These are phyloP conservation scores for Okapia johnstoni DNA, from an alignment of 2,113 vertebrate species.

Conservation along the genomic window DNA sequence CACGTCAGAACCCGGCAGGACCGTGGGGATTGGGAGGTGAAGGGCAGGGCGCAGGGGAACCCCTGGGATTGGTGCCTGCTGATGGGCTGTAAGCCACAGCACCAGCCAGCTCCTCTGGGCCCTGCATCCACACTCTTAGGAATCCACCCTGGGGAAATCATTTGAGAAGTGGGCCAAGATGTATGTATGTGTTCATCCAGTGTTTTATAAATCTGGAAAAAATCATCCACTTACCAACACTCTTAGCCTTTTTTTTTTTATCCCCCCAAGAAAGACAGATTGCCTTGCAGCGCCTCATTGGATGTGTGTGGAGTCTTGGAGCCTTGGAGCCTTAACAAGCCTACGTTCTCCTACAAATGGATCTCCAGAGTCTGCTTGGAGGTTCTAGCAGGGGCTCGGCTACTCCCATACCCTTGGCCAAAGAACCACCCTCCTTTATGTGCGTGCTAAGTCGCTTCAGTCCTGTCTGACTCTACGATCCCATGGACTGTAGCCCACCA, in stretches of 20 bases:
- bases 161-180: not conserved
- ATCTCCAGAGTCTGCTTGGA: not conserved
- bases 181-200: not conserved
- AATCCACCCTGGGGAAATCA: not conserved
- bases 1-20: not conserved
- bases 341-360: not conserved
- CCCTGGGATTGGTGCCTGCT: accelerated
- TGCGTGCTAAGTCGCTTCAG: accelerated
- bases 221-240: not conserved
- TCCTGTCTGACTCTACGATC: not conserved
- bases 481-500: not conserved
- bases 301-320: too few relatives aligned
- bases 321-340: not conserved
- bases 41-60: accelerated
- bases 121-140: not conserved
- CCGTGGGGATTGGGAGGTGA: accelerated
- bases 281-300: not conserved
- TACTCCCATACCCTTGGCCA: not conserved
- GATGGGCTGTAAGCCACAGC: accelerated
- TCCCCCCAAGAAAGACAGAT: not conserved
- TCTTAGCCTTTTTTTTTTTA: not conserved
- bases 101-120: not conserved
- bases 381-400: not conserved
- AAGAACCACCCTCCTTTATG: not conserved
- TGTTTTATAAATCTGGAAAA: not conserved